Conservation (phyloP, 2,888 invertebrate species). For the Amitus sp. region DNA sequence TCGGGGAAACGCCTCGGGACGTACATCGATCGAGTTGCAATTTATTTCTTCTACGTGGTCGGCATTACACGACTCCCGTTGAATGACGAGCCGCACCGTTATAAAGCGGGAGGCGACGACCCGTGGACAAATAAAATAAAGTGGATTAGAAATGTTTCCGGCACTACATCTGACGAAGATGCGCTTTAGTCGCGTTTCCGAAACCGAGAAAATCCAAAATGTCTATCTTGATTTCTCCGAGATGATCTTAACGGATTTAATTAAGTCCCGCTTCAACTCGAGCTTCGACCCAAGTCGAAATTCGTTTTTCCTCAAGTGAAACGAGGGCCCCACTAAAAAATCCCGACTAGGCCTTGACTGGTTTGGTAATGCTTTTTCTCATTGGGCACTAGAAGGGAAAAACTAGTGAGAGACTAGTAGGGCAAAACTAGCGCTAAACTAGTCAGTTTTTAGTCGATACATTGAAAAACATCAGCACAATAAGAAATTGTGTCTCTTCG, state of each 20-base stretch:
- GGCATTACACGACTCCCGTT: constrained; percentile 14
- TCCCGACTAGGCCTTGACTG: too few species aligned
- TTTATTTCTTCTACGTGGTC: constrained; percentile 15
- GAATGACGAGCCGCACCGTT: constrained; percentile 12
- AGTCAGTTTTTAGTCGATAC: too few species aligned
- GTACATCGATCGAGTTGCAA: constrained; percentile 7
- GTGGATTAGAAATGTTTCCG: constrained; percentile 10
- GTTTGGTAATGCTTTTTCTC: too few species aligned
- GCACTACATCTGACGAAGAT: constrained; percentile 2
- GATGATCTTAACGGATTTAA: neutral
- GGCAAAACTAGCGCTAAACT: too few species aligned
- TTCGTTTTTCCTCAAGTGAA: too few species aligned
- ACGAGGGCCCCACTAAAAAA: too few species aligned
- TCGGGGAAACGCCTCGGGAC: neutral
- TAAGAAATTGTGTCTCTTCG: too few species aligned
- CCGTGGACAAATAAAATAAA: constrained; percentile 11
- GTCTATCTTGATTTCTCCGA: constrained; percentile 3
- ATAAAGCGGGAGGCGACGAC: constrained; percentile 14
- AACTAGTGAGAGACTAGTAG: too few species aligned
- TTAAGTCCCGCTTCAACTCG: neutral
- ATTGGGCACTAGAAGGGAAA: too few species aligned
- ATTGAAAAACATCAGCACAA: too few species aligned
- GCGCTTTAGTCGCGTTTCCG: constrained; percentile 5
- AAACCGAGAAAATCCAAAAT: constrained; percentile 9
- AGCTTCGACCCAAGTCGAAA: too few species aligned